These are phyloP conservation scores for Myrmecobius fasciatus DNA, from an alignment of 2,113 vertebrate species.

Conservation along the genomic window DNA sequence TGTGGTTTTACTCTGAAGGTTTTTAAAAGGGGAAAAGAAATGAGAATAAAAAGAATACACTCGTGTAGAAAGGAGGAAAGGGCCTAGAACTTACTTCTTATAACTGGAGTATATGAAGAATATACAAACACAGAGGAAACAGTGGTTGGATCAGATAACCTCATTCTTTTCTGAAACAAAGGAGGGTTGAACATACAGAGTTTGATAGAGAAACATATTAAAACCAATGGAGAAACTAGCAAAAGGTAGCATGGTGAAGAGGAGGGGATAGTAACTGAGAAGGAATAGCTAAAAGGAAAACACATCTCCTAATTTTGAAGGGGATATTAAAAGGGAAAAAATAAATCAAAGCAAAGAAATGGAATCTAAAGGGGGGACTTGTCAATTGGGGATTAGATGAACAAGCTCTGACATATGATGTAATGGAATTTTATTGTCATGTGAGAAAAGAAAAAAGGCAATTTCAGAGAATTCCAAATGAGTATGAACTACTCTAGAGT, in stretches of 20 bases:
- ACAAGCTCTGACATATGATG: neutral
- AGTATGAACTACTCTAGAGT: neutral
- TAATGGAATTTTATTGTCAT: neutral
- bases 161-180: neutral
- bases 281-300: neutral
- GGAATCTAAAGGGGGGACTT: neutral
- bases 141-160: neutral
- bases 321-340: neutral
- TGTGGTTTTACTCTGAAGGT: neutral
- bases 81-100: neutral
- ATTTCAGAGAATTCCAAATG: neutral
- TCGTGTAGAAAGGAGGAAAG: neutral
- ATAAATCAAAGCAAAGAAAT: neutral
- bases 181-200: neutral
- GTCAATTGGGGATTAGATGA: neutral
- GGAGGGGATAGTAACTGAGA: neutral
- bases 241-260: neutral
- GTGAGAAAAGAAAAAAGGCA: neutral
- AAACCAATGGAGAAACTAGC: neutral
- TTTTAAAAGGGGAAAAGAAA: neutral
- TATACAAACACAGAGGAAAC: neutral
- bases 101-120: neutral
- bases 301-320: neutral
- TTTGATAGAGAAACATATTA: neutral
- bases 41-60: neutral